Conservation (phyloP, 2,113 vertebrate genomes). For the Abramis brama region DNA sequence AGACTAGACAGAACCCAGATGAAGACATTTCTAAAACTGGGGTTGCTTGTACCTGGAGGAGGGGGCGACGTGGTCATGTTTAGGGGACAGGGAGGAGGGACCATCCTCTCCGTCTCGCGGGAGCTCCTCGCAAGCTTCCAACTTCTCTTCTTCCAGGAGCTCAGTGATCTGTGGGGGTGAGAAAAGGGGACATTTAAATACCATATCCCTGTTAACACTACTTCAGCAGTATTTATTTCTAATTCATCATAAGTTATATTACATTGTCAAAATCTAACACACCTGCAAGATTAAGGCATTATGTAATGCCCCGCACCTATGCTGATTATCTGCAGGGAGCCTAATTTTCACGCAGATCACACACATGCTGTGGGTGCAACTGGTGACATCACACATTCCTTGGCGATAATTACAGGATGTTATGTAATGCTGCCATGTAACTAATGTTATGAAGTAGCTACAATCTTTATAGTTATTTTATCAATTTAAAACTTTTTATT, state of each 20-base stretch:
- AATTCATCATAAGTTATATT: background rate
- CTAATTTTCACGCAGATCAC: background rate
- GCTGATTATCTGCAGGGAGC: background rate
- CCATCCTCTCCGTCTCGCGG: conserved; percentile 87
- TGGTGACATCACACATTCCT: background rate
- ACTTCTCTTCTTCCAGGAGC: conserved; percentile 91
- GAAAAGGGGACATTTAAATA: conserved; percentile 11
- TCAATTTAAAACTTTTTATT: background rate
- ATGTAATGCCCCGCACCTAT: background rate
- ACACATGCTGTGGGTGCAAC: background rate
- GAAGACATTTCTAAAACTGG: background rate
- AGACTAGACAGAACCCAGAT: background rate
- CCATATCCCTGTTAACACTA: background rate
- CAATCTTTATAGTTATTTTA: background rate
- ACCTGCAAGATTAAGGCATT: background rate
- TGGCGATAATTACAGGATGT: background rate
- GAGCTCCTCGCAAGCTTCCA: conserved; percentile 91
- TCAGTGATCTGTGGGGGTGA: conserved; percentile 83
- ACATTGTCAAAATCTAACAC: background rate
- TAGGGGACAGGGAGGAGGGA: conserved; percentile 59
- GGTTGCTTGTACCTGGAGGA: conserved; percentile 60
- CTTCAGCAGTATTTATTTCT: background rate
- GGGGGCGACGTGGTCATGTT: conserved; percentile 47
- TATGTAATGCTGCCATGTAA: background rate
- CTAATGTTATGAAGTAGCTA: background rate